Evolutionary conservation across 1,140 invertebrate species (phyloP), one percentile per base, ranked within the genome.

Genomic region (Zaprionus ghesquierei): DNA sequence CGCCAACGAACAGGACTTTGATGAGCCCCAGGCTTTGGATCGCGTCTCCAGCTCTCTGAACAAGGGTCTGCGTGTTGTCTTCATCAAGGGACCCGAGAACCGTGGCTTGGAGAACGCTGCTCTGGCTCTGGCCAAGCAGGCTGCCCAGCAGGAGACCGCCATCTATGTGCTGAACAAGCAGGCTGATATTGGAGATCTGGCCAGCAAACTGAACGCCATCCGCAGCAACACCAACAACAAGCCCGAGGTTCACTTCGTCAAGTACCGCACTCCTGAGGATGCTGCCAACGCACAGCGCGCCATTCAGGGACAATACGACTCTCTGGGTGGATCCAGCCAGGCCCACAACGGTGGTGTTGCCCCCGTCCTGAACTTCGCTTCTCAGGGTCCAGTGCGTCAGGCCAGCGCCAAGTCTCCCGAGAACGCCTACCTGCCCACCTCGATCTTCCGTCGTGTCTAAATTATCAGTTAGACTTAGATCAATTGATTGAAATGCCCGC

Each of bases 111-210:
- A 81, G 78, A 81, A 81, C 72, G 77, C 77, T 15, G 77, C 77
- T 35, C 51, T 79, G 69, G 77, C 77, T 44, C 44, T 79, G 20
- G 77, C 77, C 44, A 79, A 79, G 35, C 77, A 82, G 71, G 81
- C 81, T 76, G 81, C 78, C 58, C 76, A 90, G 51, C 79, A 89
- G 54, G 72, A 77, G 68, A 89, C 85, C 35, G 85, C 85, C 56
- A 86, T 90, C 74, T 90, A 90, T 60, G 81, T 90, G 12, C 76
- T 90, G 5, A 85, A 85, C 75, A 90, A 90, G 69, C 87, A 90
- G 77, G 75, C 82, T 10, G 89, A 90, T n/a, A 77, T 90, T 6
- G 69, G 72, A n/a, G 86, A 84, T 69, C 66, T 90, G 75, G 86
- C 86, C 68, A 82, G 59, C 73, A 89, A 89, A 59, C 15, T 90